Evolutionary conservation across 2,113 vertebrate species (phyloP), one percentile per base, ranked within the genome.

Genomic region (Murina feae): DNA sequence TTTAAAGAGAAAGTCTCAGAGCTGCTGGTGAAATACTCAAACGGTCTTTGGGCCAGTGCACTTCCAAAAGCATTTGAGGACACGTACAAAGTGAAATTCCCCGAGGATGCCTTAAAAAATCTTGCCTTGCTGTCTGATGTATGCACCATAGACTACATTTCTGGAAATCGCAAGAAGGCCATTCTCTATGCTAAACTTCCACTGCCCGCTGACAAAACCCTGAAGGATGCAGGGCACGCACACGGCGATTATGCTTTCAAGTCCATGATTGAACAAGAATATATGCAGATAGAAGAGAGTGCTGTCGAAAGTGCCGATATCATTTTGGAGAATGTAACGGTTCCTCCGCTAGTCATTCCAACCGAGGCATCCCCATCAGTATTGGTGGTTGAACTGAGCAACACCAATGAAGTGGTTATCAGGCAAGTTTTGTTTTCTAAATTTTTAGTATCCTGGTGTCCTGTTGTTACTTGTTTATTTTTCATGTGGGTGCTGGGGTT

Each of bases 21-120:
- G 93, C 98, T 99, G 90, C 98, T 99, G 94, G 89, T 94, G 42
- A 99, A 98, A 93, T 99, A 99, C 96, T 98, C 98, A 37, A 97
- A 42, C 21, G 99, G 99, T 60, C 97, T 99, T 88, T 99, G 99
- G 99, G 98, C 98, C 71, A 98, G 99, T 32, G 99, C 99, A 0
- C 98, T 99, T 95, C 99, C 99, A 2, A 99, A 98, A 96, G 98
- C 99, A 63, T 99, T 98, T 86, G 97, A 99, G 97, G 99, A 99
- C 6, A 97, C 97, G 0, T 99, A 98, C 97, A 99, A 99, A 98
- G 95, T 85, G 25, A 98, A 98, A 16, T 98, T 99, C 88, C 99
- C 99, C 0, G 96, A 98, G 79, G 94, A 98, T 5, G 6, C 98
- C 89, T 97, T 99, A 60, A 97, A 98, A 90, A 98, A 99, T 83